phyloP scores from a whole-genome alignment of 1,140 invertebrate genomes.

The Eubasilissa regina region DNA sequence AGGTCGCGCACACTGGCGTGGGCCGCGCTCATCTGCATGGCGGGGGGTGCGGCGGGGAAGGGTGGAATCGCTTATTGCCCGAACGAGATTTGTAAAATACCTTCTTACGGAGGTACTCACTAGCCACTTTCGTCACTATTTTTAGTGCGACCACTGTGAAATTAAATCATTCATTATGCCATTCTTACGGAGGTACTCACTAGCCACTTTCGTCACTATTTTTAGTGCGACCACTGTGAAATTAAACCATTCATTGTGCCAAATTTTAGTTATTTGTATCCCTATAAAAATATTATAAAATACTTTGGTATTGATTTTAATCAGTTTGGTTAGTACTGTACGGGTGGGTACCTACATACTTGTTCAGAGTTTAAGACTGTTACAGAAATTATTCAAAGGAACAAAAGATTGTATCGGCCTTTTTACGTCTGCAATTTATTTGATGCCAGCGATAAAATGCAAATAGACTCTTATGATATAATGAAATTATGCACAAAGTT shows the following conservation, averaged over 20 bases:
- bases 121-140: neutral
- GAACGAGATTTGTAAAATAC: neutral
- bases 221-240: too few species aligned
- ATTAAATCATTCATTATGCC: too few species aligned
- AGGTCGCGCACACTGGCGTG: constrained; percentile 48
- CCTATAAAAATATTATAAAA: too few species aligned
- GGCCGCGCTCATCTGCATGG: constrained; percentile 52
- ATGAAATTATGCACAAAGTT: constrained; percentile 34
- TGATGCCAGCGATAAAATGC: constrained; percentile 37
- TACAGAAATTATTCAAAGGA: constrained; percentile 25
- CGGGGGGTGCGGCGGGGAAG: neutral
- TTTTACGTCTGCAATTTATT: constrained; percentile 39
- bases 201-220: neutral
- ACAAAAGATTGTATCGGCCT: constrained; percentile 15
- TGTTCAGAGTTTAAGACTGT: neutral
- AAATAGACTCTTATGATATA: constrained; percentile 42
- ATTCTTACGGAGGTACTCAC: neutral
- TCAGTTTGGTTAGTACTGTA: neutral
- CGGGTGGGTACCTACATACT: neutral
- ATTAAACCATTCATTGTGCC: too few species aligned
- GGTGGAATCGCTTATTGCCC: neutral
- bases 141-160: too few species aligned
- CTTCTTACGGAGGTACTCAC: neutral
- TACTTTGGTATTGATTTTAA: neutral
- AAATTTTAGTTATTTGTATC: too few species aligned